A percentile compares a stretch with the other conserved stretches of the same genome.
Evolutionary conservation across 2,797 vertebrate species (phyloP).

Genomic region (Pantherophis vulpinus): DNA sequence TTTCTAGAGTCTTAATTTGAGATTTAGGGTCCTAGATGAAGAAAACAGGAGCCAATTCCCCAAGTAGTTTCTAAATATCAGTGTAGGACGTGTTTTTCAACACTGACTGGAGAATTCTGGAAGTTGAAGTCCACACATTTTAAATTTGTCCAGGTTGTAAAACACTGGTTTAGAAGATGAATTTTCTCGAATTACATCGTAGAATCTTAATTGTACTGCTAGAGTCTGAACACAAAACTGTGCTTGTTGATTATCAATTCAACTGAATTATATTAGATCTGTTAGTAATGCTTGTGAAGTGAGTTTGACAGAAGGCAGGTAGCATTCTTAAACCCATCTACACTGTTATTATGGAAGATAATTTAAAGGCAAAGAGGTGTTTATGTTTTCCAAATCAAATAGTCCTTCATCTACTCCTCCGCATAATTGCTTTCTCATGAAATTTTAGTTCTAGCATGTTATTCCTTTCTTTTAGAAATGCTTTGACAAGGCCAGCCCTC

Average conservation of each 20-base stretch:
- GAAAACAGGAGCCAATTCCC: constrained; percentile 33
- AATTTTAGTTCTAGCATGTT: not conserved
- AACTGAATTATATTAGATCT: constrained; percentile 17
- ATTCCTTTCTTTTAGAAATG: not conserved
- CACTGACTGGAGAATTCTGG: not conserved
- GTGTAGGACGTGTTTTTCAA: not conserved
- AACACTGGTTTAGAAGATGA: not conserved
- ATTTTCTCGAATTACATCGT: not conserved
- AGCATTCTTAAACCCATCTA: not conserved
- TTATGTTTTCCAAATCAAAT: not conserved
- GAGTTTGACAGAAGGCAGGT: not conserved
- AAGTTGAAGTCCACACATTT: not conserved
- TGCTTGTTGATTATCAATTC: constrained; percentile 16
- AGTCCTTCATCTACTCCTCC: not conserved
- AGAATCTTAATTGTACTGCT: constrained; percentile 37
- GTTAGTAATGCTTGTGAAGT: not conserved
- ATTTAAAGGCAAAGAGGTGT: not conserved
- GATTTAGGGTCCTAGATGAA: constrained; percentile 47
- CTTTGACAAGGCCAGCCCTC: not conserved
- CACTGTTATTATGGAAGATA: not conserved
- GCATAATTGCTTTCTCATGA: not conserved
- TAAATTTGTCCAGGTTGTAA: not conserved
- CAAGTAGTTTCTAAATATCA: constrained; percentile 51
- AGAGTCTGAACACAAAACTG: constrained; percentile 34
- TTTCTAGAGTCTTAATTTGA: constrained; percentile 56